Evolutionary conservation across 2,113 vertebrate genomes (phyloP), one percentile per base, ranked within the genome.

Genomic region (Emydura subglobosa): DNA sequence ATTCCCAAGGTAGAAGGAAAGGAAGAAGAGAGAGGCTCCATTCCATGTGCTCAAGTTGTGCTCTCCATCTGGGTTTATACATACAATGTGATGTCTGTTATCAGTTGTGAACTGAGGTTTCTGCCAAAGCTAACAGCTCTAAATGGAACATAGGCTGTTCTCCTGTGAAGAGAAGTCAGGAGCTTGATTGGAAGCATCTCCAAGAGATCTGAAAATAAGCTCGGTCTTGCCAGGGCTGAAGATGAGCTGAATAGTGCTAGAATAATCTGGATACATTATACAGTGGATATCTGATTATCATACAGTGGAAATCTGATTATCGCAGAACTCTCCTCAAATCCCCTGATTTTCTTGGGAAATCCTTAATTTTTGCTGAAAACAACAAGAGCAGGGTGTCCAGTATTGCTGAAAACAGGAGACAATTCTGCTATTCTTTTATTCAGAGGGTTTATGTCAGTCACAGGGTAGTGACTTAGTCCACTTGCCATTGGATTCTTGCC

Each of bases 341-440:
- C 93, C 90, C 72, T 84, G 44, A 49, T 50, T 89, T 90, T 83
- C 55, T 79, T 83, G 57, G 85, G 76, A 85, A 91, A 88, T 81
- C 1, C 0, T 24, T 31, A 39, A 27, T 76, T 87, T 85, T 85
- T 74, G 50, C 47, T 82, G 83, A 53, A 92, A 91, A 53, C 61
- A 79, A 44, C 12, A 82, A 91, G 16, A 86, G 65, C 29, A 0
- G 0, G 29, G 92, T 87, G 27, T 91, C 78, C 61, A 53, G 44
- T 81, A 68, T 84, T 79, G 82, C 50, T 57, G 44, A 86, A 87
- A 91, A 54, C 3, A 83, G 19, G 78, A 31, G 50, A n/a, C 29
- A 87, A 50, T 50, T 29, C 72, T 91, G 76, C 39, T 82, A 29
- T 92, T 85, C 31, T 74, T 93, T 88, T 88, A 25, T 76, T 44